Evolutionary conservation across 2,113 vertebrate species (phyloP).

Genomic region (Dunckerocampus dactyliophorus): DNA sequence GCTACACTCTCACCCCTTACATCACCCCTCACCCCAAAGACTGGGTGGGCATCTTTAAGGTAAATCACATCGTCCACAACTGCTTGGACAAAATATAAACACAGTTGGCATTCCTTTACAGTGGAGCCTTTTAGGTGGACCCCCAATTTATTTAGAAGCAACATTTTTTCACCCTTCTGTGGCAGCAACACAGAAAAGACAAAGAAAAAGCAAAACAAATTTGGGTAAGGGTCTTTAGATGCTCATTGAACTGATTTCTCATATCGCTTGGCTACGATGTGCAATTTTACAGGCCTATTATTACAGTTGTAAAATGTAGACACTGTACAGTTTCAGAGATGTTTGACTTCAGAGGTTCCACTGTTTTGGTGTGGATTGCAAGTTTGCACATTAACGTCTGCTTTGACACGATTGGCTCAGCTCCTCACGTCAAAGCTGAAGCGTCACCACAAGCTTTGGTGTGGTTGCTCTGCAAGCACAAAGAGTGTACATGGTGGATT

Average conservation of each 20-base stretch:
- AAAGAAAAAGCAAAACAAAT: too few species aligned
- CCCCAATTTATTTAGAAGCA: too few species aligned
- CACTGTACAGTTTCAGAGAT: background rate
- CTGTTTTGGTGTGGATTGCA: too few species aligned
- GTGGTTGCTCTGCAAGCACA: slow-evolving; percentile 48
- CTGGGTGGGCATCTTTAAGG: slow-evolving; percentile 99
- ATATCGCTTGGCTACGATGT: too few species aligned
- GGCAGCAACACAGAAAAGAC: too few species aligned
- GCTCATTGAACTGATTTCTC: too few species aligned
- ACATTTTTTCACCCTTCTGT: too few species aligned
- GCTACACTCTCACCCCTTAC: slow-evolving; percentile 90
- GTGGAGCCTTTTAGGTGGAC: too few species aligned
- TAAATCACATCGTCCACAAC: slow-evolving; percentile 45
- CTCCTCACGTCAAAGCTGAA: slow-evolving; percentile 36
- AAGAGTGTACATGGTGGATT: slow-evolving; percentile 45
- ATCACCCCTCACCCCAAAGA: slow-evolving; percentile 91
- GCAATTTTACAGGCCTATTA: too few species aligned
- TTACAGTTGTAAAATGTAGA: too few species aligned
- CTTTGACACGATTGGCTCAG: slow-evolving; percentile 29
- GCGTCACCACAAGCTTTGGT: slow-evolving; percentile 53
- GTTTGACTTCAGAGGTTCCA: background rate
- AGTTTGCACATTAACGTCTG: slow-evolving; percentile 41
- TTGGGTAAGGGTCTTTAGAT: too few species aligned
- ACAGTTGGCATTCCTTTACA: too few species aligned
- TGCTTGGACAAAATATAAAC: background rate